A percentile compares a stretch with the other conserved stretches of the same genome.
Evolutionary conservation across 2,888 invertebrate genomes (phyloP).

Genomic region (Halictus quadricinctus): DNA sequence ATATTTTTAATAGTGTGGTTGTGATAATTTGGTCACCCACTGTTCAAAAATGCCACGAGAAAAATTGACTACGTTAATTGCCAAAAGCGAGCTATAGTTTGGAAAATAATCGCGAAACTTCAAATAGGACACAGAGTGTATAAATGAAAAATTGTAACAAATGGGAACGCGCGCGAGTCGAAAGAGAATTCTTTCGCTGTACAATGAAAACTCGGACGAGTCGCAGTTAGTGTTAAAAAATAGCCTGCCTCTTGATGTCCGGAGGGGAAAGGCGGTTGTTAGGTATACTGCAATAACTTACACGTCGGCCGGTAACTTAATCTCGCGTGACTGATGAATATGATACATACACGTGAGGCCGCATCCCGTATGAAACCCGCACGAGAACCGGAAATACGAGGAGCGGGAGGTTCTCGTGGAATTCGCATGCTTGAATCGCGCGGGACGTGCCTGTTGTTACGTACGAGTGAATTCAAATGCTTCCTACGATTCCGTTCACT

Average conservation of each 20-base stretch:
- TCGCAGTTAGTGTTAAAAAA: not conserved
- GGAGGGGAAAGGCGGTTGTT: not conserved
- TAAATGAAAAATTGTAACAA: too few relatives aligned
- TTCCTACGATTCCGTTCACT: not conserved
- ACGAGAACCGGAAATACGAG: not conserved
- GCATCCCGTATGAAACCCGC: not conserved
- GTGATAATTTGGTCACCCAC: too few relatives aligned
- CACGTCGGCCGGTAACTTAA: not conserved
- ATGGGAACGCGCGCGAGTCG: too few relatives aligned
- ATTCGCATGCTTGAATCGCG: not conserved
- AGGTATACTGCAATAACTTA: slow-evolving; percentile 16
- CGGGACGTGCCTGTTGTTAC: not conserved
- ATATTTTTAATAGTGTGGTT: too few relatives aligned
- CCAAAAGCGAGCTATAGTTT: too few relatives aligned
- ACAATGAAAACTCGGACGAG: not conserved
- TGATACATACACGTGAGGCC: not conserved
- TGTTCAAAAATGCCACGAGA: too few relatives aligned
- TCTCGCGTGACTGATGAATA: not conserved
- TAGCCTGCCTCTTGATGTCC: not conserved
- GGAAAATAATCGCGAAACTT: too few relatives aligned
- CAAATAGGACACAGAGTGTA: too few relatives aligned
- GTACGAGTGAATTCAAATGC: not conserved
- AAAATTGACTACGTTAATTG: too few relatives aligned
- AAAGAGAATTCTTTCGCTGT: not conserved
- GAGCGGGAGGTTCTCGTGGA: not conserved